These are phyloP conservation scores for Picathartes gymnocephalus DNA, from an alignment of 2,113 vertebrate genomes.

Conservation along the genomic window DNA sequence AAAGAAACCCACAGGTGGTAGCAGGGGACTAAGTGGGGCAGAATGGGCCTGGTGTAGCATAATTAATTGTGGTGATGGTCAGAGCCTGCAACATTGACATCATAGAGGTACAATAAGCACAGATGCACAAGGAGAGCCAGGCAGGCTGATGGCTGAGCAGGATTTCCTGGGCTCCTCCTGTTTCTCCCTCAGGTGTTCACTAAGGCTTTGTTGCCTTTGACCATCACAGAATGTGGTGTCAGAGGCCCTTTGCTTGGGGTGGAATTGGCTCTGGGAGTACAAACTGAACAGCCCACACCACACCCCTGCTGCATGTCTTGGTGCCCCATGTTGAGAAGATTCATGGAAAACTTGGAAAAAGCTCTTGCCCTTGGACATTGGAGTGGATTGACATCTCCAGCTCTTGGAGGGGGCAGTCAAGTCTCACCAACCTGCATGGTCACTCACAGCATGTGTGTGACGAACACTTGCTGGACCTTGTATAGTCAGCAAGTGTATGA, in stretches of 20 bases:
- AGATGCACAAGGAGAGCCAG: no score
- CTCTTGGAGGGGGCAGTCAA: not conserved
- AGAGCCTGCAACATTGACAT: no score
- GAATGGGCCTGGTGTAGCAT: no score
- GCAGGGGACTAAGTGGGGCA: not conserved
- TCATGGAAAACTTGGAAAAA: not conserved
- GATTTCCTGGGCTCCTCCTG: not conserved
- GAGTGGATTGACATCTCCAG: not conserved
- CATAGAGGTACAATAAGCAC: no score
- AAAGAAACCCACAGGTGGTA: no score
- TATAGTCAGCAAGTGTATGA: not conserved
- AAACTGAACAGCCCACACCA: no score
- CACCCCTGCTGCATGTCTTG: not conserved
- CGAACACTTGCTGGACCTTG: not conserved
- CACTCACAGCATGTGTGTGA: not conserved
- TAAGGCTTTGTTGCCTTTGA: not conserved
- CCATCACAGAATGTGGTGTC: fast-evolving
- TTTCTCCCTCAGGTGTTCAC: not conserved
- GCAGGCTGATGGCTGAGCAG: not conserved
- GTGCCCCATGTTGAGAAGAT: not conserved
- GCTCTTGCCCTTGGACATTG: not conserved
- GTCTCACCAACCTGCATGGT: not conserved
- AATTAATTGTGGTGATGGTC: not conserved
- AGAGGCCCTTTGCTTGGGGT: not conserved
- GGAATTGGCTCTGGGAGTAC: fast-evolving